These are phyloP conservation scores for Gallinago paraguaiae DNA, from an alignment of 2,113 vertebrate species.

Conservation along the genomic window DNA sequence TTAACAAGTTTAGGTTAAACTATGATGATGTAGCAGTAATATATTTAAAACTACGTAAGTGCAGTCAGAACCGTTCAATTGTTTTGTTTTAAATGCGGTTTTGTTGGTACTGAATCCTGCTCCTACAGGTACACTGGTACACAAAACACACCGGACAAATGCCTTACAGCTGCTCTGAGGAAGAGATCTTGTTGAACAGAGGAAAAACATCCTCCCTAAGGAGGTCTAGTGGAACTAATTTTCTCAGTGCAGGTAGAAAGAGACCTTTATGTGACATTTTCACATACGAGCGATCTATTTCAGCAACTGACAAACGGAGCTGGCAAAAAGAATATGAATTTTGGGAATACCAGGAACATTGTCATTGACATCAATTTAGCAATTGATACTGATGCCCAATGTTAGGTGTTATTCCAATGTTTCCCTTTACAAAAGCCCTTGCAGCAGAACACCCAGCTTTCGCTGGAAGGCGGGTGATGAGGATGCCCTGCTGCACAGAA, in stretches of 20 bases:
- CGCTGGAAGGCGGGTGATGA: fast-evolving
- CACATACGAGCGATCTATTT: neutral
- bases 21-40: neutral
- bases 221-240: neutral
- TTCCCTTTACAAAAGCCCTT: neutral
- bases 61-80: neutral
- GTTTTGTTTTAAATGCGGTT: neutral
- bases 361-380: neutral
- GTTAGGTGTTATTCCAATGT: neutral
- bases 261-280: neutral
- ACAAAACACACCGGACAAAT: neutral
- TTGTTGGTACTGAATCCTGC: neutral
- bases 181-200: neutral
- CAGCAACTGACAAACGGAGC: neutral
- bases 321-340: neutral
- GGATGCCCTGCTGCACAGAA: neutral
- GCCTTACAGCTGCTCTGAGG: neutral
- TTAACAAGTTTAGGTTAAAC: neutral
- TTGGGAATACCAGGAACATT: neutral
- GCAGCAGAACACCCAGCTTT: neutral
- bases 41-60: neutral
- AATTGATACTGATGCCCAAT: neutral
- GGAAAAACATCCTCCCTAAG: neutral
- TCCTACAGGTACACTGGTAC: neutral
- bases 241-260: neutral